phyloP scores from a whole-genome alignment of 2,113 vertebrate species.

The Pedionomus torquatus region DNA sequence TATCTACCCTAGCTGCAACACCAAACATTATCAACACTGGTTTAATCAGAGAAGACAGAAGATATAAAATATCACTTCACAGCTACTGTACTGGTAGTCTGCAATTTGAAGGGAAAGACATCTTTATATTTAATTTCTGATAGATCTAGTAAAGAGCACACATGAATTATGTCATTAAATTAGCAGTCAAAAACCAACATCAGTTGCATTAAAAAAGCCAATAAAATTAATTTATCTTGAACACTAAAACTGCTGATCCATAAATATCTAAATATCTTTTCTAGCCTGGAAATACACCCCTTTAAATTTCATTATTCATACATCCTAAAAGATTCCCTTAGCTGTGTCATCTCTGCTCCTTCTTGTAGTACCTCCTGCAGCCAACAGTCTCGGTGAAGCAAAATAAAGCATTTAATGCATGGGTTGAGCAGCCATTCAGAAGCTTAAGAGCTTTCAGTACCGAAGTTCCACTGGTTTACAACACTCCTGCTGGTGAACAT shows the following conservation, averaged over 20 bases:
- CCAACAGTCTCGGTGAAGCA: not conserved
- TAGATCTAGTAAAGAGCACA: not conserved
- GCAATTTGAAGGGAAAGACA: not conserved
- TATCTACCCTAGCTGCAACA: not conserved
- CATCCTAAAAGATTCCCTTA: not conserved
- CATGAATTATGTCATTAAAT: not conserved
- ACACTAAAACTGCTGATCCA: not conserved
- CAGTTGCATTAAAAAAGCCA: not conserved
- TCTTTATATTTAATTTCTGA: not conserved
- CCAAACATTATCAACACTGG: not conserved
- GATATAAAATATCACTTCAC: not conserved
- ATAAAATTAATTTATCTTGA: not conserved
- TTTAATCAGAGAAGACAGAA: not conserved
- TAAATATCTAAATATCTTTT: not conserved
- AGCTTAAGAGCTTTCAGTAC: not conserved
- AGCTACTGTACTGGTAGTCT: not conserved
- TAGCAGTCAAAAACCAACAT: not conserved
- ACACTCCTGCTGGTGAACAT: not conserved
- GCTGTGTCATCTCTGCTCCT: not conserved
- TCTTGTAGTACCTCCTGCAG: not conserved
- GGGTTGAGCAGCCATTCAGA: not conserved
- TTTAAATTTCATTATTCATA: not conserved
- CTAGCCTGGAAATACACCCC: not conserved
- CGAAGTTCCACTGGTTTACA: not conserved
- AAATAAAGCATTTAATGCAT: not conserved